These are phyloP conservation scores for Nyctalus aviator DNA, from an alignment of 2,797 vertebrate genomes.

Conservation along the genomic window DNA sequence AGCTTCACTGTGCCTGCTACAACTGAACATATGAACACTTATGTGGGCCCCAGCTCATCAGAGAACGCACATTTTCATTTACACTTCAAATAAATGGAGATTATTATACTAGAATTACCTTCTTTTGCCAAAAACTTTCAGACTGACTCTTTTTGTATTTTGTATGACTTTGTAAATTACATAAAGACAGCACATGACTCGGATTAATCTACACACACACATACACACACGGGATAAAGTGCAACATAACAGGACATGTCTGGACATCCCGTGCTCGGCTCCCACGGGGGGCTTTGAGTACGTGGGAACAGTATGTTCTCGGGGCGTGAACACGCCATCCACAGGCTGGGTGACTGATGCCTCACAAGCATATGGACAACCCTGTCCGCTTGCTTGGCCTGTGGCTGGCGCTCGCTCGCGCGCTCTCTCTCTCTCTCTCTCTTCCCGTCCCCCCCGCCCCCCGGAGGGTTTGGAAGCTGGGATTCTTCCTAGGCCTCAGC, in stretches of 20 bases:
- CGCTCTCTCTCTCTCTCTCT: conserved; percentile 44
- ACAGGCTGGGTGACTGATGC: neutral
- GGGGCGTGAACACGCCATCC: conserved; percentile 45
- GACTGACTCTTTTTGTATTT: conserved; percentile 72
- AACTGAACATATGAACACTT: neutral
- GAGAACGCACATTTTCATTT: neutral
- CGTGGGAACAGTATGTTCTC: conserved; percentile 50
- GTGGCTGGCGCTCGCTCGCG: conserved; percentile 48
- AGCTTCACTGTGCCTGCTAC: neutral
- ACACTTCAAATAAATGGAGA: conserved; percentile 76
- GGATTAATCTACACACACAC: conserved; percentile 81
- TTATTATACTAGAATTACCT: conserved; percentile 18
- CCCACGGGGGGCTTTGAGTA: conserved; percentile 75
- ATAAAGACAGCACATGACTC: conserved; percentile 81
- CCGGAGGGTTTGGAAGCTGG: conserved; percentile 55
- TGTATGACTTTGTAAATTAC: conserved; percentile 81
- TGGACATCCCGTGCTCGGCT: conserved; percentile 82
- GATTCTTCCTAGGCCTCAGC: conserved; percentile 26
- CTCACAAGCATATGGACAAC: conserved; percentile 62
- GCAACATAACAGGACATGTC: conserved; percentile 86
- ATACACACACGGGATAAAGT: conserved; percentile 87
- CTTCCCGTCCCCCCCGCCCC: neutral
- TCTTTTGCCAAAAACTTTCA: conserved; percentile 65
- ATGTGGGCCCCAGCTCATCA: neutral
- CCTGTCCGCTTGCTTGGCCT: conserved; percentile 54